These are phyloP conservation scores for Arrhopalites spinosus DNA, from an alignment of 2,888 invertebrate species.

Conservation along the genomic window DNA sequence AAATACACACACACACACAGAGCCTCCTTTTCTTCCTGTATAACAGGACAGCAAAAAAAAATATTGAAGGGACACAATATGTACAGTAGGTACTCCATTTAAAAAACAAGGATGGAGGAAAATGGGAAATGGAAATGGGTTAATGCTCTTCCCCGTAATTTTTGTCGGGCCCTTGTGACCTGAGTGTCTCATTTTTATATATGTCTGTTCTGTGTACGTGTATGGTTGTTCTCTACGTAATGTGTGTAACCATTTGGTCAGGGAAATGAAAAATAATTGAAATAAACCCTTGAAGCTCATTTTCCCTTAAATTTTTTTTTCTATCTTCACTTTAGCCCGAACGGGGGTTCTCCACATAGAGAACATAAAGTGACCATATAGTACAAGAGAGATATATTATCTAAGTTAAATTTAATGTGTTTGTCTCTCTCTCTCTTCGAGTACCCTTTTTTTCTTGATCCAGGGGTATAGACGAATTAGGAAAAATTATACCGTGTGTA, in stretches of 20 bases:
- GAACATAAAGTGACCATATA: background rate
- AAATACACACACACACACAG: background rate
- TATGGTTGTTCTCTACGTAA: background rate
- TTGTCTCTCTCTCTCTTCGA: background rate
- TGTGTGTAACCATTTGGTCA: slow-evolving; percentile 14
- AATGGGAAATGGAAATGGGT: background rate
- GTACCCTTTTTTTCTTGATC: slow-evolving; percentile 9
- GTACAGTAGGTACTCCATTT: background rate
- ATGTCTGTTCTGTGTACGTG: background rate
- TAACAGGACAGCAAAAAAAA: background rate
- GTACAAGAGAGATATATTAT: too few relatives aligned
- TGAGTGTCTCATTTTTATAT: background rate
- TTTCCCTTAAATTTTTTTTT: slow-evolving; percentile 1
- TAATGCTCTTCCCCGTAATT: background rate
- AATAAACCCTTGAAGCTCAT: slow-evolving; percentile 11
- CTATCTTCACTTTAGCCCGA: background rate
- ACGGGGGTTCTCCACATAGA: background rate
- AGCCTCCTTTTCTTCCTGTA: background rate
- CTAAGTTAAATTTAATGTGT: background rate
- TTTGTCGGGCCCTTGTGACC: slow-evolving; percentile 7
- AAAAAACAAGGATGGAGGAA: background rate
- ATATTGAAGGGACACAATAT: too few relatives aligned
- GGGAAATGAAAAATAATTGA: slow-evolving; percentile 17
- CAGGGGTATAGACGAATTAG: background rate
- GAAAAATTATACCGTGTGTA: too few relatives aligned